Evolutionary conservation across 2,888 invertebrate genomes (phyloP).

Genomic region (Drosophila nr. perissopoda): DNA sequence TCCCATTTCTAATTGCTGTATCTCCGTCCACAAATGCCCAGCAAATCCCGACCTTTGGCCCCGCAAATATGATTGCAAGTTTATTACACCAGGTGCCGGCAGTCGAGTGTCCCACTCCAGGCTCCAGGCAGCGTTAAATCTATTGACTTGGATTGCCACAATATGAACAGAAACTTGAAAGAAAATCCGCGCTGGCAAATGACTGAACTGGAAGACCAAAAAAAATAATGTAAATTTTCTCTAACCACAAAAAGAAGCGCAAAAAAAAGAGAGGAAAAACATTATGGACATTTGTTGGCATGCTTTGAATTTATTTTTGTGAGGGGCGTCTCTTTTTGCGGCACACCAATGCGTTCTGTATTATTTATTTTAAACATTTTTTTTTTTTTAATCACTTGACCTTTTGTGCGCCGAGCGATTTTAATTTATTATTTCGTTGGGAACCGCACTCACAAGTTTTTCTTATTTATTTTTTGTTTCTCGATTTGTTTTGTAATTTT

Average conservation of each 20-base stretch:
- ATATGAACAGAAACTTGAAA: constrained; percentile 45
- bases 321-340: constrained; percentile 9
- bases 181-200: constrained; percentile 35
- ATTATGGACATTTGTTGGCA: constrained; percentile 38
- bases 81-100: constrained; percentile 16
- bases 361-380: constrained; percentile 1
- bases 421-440: constrained; percentile 72
- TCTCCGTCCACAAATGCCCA: constrained; percentile 10
- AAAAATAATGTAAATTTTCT: constrained; percentile 40
- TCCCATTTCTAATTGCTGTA: constrained; percentile 1
- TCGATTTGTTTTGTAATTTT: constrained; percentile 45
- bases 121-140: not conserved
- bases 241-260: constrained; percentile 8
- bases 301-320: constrained; percentile 38
- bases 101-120: not conserved
- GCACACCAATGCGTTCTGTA: constrained; percentile 7
- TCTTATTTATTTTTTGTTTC: constrained; percentile 29
- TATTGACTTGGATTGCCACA: constrained; percentile 8
- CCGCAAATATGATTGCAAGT: constrained; percentile 19
- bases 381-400: constrained; percentile 67
- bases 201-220: constrained; percentile 39
- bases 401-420: constrained; percentile 62
- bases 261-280: constrained; percentile 6
- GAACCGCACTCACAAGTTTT: constrained; percentile 67
- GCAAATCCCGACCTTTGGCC: constrained; percentile 6